Conservation (phyloP, 2,113 vertebrate species). For the Rhinolophus ferrumequinum region DNA sequence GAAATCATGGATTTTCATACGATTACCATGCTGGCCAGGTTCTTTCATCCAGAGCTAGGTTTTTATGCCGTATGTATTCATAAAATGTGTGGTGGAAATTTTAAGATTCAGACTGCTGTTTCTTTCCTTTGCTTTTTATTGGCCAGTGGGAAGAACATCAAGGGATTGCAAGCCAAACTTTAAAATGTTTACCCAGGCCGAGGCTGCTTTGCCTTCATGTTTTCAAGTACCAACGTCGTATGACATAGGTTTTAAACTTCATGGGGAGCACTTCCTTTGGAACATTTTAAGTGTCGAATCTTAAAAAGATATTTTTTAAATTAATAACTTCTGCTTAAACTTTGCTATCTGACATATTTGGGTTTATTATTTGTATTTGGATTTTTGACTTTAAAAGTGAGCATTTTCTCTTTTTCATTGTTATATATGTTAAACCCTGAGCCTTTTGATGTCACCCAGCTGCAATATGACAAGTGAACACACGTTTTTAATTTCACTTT, state of each 20-base stretch:
- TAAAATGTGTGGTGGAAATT: neutral
- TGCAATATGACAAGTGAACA: neutral
- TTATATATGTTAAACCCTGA: neutral
- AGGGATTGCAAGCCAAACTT: neutral
- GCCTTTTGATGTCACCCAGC: neutral
- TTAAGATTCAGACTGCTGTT: neutral
- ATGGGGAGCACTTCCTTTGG: neutral
- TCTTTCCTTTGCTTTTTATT: constrained; percentile 23
- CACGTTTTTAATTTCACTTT: neutral
- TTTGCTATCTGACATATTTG: neutral
- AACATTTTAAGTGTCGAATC: neutral
- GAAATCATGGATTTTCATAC: neutral
- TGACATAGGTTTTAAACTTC: neutral
- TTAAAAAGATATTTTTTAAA: neutral
- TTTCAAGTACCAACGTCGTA: neutral
- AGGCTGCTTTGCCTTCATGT: neutral
- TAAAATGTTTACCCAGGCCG: neutral
- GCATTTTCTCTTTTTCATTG: neutral
- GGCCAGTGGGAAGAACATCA: neutral
- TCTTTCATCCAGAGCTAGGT: neutral
- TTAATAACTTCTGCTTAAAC: neutral
- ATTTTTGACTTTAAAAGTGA: neutral
- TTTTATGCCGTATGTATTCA: neutral
- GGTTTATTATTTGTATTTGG: neutral
- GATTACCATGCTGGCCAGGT: neutral